phyloP scores from a whole-genome alignment of 1,140 invertebrate species.

The Eumaeus atala region DNA sequence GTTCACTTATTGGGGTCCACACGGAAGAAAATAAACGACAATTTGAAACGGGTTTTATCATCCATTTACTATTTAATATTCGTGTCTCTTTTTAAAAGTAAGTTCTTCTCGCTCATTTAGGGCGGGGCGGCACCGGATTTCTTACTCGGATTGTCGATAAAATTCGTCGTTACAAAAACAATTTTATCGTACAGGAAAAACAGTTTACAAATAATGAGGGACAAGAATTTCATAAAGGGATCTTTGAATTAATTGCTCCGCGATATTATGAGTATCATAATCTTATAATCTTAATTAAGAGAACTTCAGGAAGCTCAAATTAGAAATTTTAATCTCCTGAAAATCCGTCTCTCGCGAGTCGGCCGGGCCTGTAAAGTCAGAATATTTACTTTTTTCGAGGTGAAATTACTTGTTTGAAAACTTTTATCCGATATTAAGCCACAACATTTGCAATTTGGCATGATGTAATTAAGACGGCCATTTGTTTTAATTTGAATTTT shows the following conservation, averaged over 20 bases:
- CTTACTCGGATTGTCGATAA: too few relatives aligned
- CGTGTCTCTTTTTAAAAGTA: too few relatives aligned
- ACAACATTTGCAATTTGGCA: conserved; percentile 6
- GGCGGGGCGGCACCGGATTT: too few relatives aligned
- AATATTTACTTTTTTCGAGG: conserved; percentile 35
- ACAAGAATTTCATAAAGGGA: conserved; percentile 47
- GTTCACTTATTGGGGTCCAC: too few relatives aligned
- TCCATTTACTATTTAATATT: too few relatives aligned
- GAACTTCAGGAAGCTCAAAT: conserved; percentile 59
- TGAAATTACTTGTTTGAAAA: conserved; percentile 29
- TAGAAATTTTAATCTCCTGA: conserved; percentile 65
- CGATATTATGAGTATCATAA: conserved; percentile 69
- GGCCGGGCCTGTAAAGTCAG: conserved; percentile 31
- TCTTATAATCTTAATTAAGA: conserved; percentile 71
- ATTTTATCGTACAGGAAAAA: conserved; percentile 33
- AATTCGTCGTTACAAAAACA: not conserved
- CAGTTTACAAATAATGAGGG: conserved; percentile 53
- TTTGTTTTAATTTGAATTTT: too few relatives aligned
- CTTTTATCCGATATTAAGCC: conserved; percentile 12
- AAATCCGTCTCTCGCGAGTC: conserved; percentile 47
- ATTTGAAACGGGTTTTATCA: too few relatives aligned
- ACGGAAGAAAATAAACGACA: too few relatives aligned
- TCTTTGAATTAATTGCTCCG: conserved; percentile 68
- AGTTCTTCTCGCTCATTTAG: too few relatives aligned
- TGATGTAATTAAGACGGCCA: not conserved